These are phyloP conservation scores for Sturnira hondurensis DNA, from an alignment of 2,113 vertebrate species.

Conservation along the genomic window DNA sequence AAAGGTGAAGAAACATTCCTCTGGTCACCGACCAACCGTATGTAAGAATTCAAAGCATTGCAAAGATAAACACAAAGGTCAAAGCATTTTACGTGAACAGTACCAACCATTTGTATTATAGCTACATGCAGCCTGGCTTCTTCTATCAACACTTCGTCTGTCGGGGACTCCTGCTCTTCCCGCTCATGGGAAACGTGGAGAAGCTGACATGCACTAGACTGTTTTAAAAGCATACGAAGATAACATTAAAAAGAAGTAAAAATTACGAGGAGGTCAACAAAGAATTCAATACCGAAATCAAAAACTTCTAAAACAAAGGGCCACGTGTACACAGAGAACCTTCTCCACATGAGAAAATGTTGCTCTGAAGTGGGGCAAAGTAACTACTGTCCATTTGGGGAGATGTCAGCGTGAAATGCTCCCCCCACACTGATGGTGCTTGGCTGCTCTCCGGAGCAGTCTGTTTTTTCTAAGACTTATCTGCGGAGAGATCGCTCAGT, in stretches of 20 bases:
- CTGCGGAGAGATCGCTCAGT: not conserved
- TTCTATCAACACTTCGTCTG: conserved; percentile 67
- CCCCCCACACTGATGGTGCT: not conserved
- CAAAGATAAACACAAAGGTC: not conserved
- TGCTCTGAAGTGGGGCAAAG: not conserved
- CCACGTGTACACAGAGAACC: not conserved
- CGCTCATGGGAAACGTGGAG: accelerated
- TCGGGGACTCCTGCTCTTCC: not conserved
- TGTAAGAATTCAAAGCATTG: not conserved
- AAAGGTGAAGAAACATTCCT: not conserved
- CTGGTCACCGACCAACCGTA: not conserved
- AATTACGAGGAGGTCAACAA: not conserved
- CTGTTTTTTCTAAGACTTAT: not conserved
- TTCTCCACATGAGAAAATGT: not conserved
- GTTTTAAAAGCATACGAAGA: conserved; percentile 34
- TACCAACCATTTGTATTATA: conserved; percentile 72
- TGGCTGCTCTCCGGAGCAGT: not conserved
- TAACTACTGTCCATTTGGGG: not conserved
- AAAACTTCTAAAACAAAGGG: not conserved
- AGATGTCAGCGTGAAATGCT: not conserved
- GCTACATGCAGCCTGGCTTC: conserved; percentile 68
- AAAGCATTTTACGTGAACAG: not conserved
- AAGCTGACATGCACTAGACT: not conserved
- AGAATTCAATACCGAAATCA: not conserved
- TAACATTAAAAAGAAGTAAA: conserved; percentile 3